These are phyloP conservation scores for Sciurus vulgaris DNA, from an alignment of 2,797 vertebrate genomes.

Conservation along the genomic window DNA sequence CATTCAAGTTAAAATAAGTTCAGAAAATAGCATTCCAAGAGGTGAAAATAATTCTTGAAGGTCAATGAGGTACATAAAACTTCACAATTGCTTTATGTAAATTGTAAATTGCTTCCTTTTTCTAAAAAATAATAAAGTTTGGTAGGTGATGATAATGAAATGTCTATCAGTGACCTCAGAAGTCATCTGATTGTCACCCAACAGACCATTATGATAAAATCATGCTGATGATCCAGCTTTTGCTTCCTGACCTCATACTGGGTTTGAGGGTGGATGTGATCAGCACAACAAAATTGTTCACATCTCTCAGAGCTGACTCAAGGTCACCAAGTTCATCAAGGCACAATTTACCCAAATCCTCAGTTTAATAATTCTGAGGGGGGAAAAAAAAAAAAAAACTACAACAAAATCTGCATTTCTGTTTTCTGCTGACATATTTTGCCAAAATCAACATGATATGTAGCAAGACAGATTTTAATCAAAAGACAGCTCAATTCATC, in stretches of 20 bases:
- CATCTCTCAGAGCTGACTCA: not conserved
- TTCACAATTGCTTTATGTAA: not conserved
- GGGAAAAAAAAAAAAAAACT: not conserved
- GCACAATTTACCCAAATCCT: not conserved
- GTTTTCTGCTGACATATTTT: not conserved
- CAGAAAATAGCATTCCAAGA: not conserved
- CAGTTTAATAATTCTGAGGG: not conserved
- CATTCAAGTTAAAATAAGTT: not conserved
- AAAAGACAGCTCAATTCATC: not conserved
- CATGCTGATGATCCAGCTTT: not conserved
- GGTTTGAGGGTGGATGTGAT: not conserved
- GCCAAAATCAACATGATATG: not conserved
- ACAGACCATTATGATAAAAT: not conserved
- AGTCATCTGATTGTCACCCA: not conserved
- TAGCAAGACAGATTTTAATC: not conserved
- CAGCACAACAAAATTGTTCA: not conserved
- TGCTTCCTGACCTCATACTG: accelerated
- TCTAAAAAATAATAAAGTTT: not conserved
- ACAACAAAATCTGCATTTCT: not conserved
- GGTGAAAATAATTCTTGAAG: not conserved
- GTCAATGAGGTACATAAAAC: accelerated
- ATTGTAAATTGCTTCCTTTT: not conserved
- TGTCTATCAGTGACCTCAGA: not conserved
- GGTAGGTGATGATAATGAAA: not conserved
- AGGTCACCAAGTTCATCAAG: not conserved